Percentiles rank a stretch among this genome's conserved stretches.
These are phyloP conservation scores for Microctenopoma stevenorrisi DNA, from an alignment of 2,797 vertebrate genomes.

Conservation along the genomic window DNA sequence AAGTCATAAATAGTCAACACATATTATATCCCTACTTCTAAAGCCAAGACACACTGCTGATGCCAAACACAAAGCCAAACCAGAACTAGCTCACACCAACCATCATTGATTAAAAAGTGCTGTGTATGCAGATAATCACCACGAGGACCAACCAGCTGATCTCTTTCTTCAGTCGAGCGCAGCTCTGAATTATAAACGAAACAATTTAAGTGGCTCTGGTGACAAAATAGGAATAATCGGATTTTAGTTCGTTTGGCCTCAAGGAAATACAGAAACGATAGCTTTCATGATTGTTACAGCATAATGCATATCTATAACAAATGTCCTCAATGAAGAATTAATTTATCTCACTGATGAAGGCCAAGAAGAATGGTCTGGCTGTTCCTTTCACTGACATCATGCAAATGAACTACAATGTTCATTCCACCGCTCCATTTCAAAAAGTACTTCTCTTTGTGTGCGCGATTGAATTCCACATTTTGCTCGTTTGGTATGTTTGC, in stretches of 20 bases:
- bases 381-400: conserved; percentile 48
- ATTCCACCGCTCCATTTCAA: conserved; percentile 24
- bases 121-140: conserved; percentile 16
- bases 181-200: conserved; percentile 51
- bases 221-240: conserved; percentile 53
- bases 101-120: conserved; percentile 15
- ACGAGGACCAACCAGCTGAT: conserved; percentile 26
- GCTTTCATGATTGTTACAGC: conserved; percentile 55
- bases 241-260: conserved; percentile 61
- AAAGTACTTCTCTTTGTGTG: conserved; percentile 36
- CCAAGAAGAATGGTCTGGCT: conserved; percentile 45
- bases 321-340: conserved; percentile 62
- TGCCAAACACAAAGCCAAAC: conserved; percentile 26
- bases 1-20: conserved; percentile 48
- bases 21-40: conserved; percentile 46
- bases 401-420: conserved; percentile 52
- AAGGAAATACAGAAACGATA: conserved; percentile 57
- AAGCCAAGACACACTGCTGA: conserved; percentile 31
- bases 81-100: conserved; percentile 12
- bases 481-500: conserved; percentile 68
- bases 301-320: conserved; percentile 69
- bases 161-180: conserved; percentile 9
- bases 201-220: conserved; percentile 41
- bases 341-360: conserved; percentile 72
- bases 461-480: conserved; percentile 46